Evolutionary conservation across 1,140 invertebrate species (phyloP).

Genomic region (Drosophila yakuba): DNA sequence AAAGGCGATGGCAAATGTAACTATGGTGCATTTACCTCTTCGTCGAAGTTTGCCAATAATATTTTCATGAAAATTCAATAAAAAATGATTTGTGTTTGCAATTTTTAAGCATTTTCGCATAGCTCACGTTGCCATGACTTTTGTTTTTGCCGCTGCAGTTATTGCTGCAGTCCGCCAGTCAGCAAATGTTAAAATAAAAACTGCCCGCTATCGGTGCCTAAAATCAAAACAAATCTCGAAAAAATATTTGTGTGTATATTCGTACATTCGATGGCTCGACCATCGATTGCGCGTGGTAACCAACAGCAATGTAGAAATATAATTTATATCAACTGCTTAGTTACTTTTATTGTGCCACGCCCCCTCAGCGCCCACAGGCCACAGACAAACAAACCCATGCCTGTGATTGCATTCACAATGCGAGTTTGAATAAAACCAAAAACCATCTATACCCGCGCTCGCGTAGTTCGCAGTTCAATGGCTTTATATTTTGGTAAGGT

Average conservation of each 20-base stretch:
- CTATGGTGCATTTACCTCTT: constrained; percentile 70
- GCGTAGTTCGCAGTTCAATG: constrained; percentile 24
- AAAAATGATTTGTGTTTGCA: constrained; percentile 77
- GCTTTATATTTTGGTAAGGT: constrained; percentile 38
- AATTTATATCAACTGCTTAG: constrained; percentile 73
- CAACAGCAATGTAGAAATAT: constrained; percentile 70
- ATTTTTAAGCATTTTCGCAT: constrained; percentile 59
- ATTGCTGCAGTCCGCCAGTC: constrained; percentile 63
- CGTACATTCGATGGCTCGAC: constrained; percentile 27
- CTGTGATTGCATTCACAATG: constrained; percentile 70
- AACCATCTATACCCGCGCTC: constrained; percentile 2
- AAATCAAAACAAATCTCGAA: constrained; percentile 71
- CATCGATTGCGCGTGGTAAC: constrained; percentile 50
- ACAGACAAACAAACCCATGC: constrained; percentile 49
- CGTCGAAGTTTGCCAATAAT: constrained; percentile 70
- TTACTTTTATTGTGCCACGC: constrained; percentile 49
- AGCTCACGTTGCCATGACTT: constrained; percentile 48
- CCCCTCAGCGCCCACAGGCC: constrained; percentile 7
- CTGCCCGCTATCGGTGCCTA: constrained; percentile 58
- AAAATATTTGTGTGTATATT: background rate
- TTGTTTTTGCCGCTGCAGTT: constrained; percentile 56
- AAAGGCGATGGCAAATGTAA: constrained; percentile 32
- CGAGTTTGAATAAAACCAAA: constrained; percentile 42
- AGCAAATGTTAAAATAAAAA: constrained; percentile 73
- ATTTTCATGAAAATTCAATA: constrained; percentile 82